phyloP scores from a whole-genome alignment of 2,888 invertebrate species.

The Byasa hedistus region DNA sequence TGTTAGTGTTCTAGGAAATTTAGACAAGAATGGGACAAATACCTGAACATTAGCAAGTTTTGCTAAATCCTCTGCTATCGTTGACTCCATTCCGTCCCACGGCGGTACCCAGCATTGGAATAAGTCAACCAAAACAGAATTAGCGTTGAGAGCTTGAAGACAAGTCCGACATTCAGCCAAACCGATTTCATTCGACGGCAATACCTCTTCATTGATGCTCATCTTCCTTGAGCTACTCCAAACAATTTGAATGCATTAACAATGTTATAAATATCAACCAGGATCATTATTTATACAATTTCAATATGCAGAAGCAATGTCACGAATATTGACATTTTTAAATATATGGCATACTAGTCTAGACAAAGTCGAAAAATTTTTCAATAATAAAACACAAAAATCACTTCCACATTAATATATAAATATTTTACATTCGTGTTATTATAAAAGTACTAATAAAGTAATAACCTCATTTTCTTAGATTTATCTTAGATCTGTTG shows the following conservation, averaged over 20 bases:
- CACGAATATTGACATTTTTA: slow-evolving; percentile 26
- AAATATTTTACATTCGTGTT: not conserved
- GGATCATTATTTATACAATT: slow-evolving; percentile 15
- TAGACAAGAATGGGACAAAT: not conserved
- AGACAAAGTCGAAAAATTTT: slow-evolving; percentile 20
- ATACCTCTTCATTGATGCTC: slow-evolving; percentile 28
- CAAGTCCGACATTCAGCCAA: slow-evolving; percentile 60
- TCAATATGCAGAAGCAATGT: slow-evolving; percentile 9
- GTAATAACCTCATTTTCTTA: not conserved
- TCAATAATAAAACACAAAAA: slow-evolving; percentile 1
- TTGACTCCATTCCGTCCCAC: slow-evolving; percentile 54
- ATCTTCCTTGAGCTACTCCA: slow-evolving; percentile 27
- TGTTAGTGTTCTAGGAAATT: not conserved
- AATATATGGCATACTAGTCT: slow-evolving; percentile 18
- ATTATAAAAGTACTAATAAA: not conserved
- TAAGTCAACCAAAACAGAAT: slow-evolving; percentile 44
- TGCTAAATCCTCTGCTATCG: slow-evolving; percentile 59
- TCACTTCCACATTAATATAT: not conserved
- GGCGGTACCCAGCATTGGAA: slow-evolving; percentile 55
- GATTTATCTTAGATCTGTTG: slow-evolving; percentile 11
- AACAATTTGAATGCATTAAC: slow-evolving; percentile 14
- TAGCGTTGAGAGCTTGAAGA: slow-evolving; percentile 44
- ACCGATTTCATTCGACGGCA: slow-evolving; percentile 29
- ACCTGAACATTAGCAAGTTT: slow-evolving; percentile 61
- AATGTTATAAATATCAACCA: slow-evolving; percentile 3